phyloP scores from a whole-genome alignment of 2,113 vertebrate genomes.

The Cathartes aura region DNA sequence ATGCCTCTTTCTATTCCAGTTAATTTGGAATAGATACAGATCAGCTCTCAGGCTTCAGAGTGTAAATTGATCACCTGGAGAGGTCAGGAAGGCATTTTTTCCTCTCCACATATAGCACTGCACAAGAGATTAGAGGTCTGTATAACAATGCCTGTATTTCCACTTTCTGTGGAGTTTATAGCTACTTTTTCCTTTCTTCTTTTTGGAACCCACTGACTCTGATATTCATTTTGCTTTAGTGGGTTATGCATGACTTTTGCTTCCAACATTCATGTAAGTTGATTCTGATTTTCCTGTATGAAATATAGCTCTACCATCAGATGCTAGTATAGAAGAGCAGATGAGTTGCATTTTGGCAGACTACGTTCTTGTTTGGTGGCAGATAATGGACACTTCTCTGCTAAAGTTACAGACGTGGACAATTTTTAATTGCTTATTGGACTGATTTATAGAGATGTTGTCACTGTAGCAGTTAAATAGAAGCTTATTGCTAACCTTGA shows the following conservation, averaged over 20 bases:
- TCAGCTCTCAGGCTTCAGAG: constrained; percentile 53
- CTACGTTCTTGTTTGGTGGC: not conserved
- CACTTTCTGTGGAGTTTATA: constrained; percentile 57
- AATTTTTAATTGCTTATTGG: not conserved
- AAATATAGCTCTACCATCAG: not conserved
- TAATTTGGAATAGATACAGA: constrained; percentile 68
- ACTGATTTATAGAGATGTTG: not conserved
- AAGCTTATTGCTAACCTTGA: not conserved
- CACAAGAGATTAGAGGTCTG: constrained; percentile 56
- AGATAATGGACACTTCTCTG: not conserved
- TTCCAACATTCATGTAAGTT: constrained; percentile 16
- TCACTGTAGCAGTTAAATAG: not conserved
- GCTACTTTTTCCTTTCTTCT: constrained; percentile 41
- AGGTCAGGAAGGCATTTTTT: constrained; percentile 62
- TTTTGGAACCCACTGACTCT: constrained; percentile 35
- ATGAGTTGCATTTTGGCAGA: not conserved
- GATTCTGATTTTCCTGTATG: constrained; percentile 32
- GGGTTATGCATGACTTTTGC: constrained; percentile 25
- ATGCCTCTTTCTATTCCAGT: constrained; percentile 51
- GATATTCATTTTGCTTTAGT: constrained; percentile 42
- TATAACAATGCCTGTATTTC: constrained; percentile 40
- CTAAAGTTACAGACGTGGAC: not conserved
- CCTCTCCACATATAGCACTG: constrained; percentile 30
- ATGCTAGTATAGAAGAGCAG: not conserved
- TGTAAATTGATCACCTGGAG: constrained; percentile 64